Evolutionary conservation across 2,888 invertebrate species (phyloP).

Genomic region (Lomographa bimaculata): DNA sequence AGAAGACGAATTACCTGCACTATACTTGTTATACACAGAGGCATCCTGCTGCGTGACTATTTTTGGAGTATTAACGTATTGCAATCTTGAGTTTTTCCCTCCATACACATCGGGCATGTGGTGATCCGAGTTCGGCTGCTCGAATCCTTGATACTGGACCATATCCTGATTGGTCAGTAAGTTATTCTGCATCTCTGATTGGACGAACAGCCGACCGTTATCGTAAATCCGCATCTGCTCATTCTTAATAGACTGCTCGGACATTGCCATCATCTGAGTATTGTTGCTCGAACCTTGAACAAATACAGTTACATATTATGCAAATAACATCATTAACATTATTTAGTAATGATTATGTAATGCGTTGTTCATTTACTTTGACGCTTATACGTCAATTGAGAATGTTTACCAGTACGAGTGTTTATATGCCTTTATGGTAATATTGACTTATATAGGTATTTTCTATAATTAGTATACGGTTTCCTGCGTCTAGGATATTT

Average conservation of each 20-base stretch:
- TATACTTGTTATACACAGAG: slow-evolving; percentile 60
- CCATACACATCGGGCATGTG: slow-evolving; percentile 54
- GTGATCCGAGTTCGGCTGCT: slow-evolving; percentile 46
- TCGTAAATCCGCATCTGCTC: slow-evolving; percentile 72
- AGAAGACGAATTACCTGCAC: slow-evolving; percentile 48
- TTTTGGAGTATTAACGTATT: slow-evolving; percentile 61
- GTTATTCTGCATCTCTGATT: slow-evolving; percentile 65
- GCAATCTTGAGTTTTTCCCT: slow-evolving; percentile 54
- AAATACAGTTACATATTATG: slow-evolving; percentile 9
- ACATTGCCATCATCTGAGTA: slow-evolving; percentile 70
- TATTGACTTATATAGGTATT: no score
- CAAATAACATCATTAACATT: slow-evolving; percentile 9
- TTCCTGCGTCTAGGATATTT: slow-evolving; percentile 3
- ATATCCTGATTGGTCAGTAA: slow-evolving; percentile 59
- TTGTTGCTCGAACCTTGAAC: slow-evolving; percentile 66
- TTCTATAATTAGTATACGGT: no score
- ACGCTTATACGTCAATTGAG: slow-evolving; percentile 2
- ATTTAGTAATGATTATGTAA: slow-evolving; percentile 12
- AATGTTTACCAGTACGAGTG: slow-evolving; percentile 6
- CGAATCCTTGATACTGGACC: slow-evolving; percentile 59
- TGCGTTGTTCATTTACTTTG: slow-evolving; percentile 4
- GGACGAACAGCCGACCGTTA: slow-evolving; percentile 59
- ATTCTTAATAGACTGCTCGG: slow-evolving; percentile 63
- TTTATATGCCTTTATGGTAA: no score
- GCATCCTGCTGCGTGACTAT: slow-evolving; percentile 58